These are phyloP conservation scores for Sebastes diaconus DNA, from an alignment of 2,797 vertebrate species.

Conservation along the genomic window DNA sequence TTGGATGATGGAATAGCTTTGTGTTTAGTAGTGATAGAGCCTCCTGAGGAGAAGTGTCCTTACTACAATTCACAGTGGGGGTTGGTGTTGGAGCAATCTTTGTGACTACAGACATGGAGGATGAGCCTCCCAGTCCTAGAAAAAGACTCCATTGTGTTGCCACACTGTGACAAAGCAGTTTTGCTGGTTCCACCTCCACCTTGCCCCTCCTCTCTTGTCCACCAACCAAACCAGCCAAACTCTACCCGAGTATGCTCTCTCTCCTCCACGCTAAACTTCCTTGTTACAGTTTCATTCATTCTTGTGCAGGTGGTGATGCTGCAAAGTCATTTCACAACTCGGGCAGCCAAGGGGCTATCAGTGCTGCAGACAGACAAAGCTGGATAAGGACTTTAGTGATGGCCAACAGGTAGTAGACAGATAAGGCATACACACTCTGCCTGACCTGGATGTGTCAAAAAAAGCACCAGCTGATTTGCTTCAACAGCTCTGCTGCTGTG, in stretches of 20 bases:
- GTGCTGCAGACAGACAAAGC: conserved; percentile 20
- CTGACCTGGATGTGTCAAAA: conserved; percentile 62
- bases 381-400: conserved; percentile 20
- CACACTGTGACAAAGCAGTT: conserved; percentile 82
- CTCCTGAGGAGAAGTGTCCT: not conserved
- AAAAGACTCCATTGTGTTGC: conserved; percentile 66
- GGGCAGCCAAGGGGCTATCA: conserved; percentile 21
- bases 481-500: conserved; percentile 11
- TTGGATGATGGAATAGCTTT: not conserved
- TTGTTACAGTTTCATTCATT: conserved; percentile 69
- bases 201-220: conserved; percentile 9
- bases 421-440: conserved; percentile 24
- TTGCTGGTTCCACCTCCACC: conserved; percentile 73
- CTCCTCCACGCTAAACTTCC: conserved; percentile 60
- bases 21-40: not conserved
- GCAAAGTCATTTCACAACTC: conserved; percentile 35
- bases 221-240: conserved; percentile 23
- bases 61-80: conserved; percentile 29
- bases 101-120: conserved; percentile 42
- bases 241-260: conserved; percentile 20
- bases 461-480: conserved; percentile 19
- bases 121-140: conserved; percentile 34
- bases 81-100: conserved; percentile 18
- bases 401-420: conserved; percentile 45
- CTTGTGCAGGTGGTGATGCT: not conserved